Evolutionary conservation across 2,888 invertebrate species (phyloP).

Genomic region (Cabera pusaria): DNA sequence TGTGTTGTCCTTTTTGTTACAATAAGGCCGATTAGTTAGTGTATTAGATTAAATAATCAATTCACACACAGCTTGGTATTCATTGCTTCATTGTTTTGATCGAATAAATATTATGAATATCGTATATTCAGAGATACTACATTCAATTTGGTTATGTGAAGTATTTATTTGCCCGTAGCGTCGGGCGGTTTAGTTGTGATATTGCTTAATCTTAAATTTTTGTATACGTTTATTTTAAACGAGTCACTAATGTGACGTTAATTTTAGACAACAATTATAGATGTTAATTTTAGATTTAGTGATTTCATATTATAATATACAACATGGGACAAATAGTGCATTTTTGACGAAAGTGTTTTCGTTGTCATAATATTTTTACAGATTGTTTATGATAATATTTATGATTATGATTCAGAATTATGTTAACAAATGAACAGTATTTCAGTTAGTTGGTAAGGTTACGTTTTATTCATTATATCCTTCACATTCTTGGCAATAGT

Average conservation of each 20-base stretch:
- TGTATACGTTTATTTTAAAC: constrained; percentile 79
- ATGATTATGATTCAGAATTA: constrained; percentile 55
- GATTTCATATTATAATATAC: constrained; percentile 40
- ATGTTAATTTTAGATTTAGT: constrained; percentile 54
- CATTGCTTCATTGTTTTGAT: too few relatives aligned
- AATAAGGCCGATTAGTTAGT: constrained; percentile 8
- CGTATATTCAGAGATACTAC: too few relatives aligned
- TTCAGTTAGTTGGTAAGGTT: constrained; percentile 56
- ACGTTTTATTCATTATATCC: constrained; percentile 42
- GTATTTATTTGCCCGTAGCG: constrained; percentile 66
- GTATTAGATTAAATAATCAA: constrained; percentile 5
- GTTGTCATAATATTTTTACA: constrained; percentile 48
- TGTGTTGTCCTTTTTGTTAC: constrained; percentile 6
- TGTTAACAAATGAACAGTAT: constrained; percentile 74
- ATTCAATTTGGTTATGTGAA: constrained; percentile 14
- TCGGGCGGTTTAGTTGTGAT: constrained; percentile 79
- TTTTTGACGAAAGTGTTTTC: constrained; percentile 42
- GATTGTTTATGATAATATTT: constrained; percentile 52
- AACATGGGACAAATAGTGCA: constrained; percentile 52
- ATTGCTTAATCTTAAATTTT: constrained; percentile 76
- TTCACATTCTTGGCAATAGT: constrained; percentile 32
- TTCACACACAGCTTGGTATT: too few relatives aligned
- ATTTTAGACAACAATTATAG: constrained; percentile 62
- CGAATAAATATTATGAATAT: too few relatives aligned
- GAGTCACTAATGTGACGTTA: constrained; percentile 72